These are phyloP conservation scores for Sapayoa aenigma DNA, from an alignment of 2,113 vertebrate genomes.

Conservation along the genomic window DNA sequence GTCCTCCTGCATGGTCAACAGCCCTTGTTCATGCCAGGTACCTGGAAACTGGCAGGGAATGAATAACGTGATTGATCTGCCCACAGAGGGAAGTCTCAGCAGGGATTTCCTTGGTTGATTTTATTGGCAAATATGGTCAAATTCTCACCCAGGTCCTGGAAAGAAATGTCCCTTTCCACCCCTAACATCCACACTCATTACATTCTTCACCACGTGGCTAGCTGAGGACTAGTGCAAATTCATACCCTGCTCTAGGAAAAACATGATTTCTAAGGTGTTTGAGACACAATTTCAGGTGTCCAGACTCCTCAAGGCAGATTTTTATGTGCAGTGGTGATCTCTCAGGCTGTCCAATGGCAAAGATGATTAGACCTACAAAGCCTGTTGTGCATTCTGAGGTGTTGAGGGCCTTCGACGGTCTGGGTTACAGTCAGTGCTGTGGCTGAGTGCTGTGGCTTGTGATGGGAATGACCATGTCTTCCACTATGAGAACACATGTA, in stretches of 20 bases:
- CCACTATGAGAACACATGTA: rapidly evolving
- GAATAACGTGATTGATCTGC: neutral
- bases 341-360: neutral
- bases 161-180: neutral
- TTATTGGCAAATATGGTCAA: neutral
- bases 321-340: neutral
- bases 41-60: neutral
- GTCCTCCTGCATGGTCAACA: neutral
- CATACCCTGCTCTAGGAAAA: neutral
- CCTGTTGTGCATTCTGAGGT: neutral
- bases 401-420: neutral
- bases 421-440: neutral
- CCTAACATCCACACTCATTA: neutral
- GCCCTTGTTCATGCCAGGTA: neutral
- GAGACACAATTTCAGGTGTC: neutral
- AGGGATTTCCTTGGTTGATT: neutral
- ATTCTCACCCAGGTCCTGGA: neutral
- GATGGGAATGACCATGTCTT: neutral
- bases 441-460: neutral
- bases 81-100: neutral
- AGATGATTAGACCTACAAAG: neutral
- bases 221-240: neutral
- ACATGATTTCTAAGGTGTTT: neutral
- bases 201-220: rapidly evolving
- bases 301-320: neutral